These are phyloP conservation scores for Lochmaea capreae DNA, from an alignment of 2,888 invertebrate genomes.

Conservation along the genomic window DNA sequence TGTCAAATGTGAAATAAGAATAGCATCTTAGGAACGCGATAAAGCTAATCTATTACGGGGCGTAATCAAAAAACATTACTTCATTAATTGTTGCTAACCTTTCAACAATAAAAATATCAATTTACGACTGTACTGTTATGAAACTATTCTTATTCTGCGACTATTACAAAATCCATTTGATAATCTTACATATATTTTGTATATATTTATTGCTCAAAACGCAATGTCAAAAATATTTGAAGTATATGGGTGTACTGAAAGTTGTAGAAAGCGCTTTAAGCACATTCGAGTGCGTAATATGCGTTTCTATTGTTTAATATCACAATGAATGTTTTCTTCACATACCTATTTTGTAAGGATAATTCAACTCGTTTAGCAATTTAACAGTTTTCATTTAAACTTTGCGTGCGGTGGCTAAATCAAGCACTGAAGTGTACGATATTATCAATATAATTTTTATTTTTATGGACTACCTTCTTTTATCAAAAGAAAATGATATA, in stretches of 20 bases:
- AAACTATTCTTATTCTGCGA: slow-evolving; percentile 7
- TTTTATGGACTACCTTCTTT: no score
- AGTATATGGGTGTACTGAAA: not conserved
- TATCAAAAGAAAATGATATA: no score
- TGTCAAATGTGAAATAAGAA: not conserved
- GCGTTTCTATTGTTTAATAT: not conserved
- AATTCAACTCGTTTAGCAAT: not conserved
- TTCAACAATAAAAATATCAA: slow-evolving; percentile 7
- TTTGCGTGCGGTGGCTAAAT: no score
- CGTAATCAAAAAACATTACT: slow-evolving; percentile 8
- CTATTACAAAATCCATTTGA: slow-evolving; percentile 1
- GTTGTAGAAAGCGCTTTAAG: not conserved
- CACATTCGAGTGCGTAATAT: not conserved
- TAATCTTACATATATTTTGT: slow-evolving; percentile 7
- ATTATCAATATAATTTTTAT: no score
- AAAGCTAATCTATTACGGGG: not conserved
- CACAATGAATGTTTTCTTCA: not conserved
- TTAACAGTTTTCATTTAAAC: not conserved
- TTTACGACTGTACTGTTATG: slow-evolving; percentile 3
- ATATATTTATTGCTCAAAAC: not conserved
- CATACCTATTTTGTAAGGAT: not conserved
- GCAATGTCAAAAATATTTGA: slow-evolving; percentile 1
- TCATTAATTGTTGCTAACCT: slow-evolving; percentile 13
- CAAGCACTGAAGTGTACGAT: no score
- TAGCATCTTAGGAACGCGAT: not conserved